A percentile compares a stretch with the other conserved stretches of the same genome.
These are phyloP conservation scores for Kryptopterus vitreolus DNA, from an alignment of 2,797 vertebrate genomes.

Conservation along the genomic window DNA sequence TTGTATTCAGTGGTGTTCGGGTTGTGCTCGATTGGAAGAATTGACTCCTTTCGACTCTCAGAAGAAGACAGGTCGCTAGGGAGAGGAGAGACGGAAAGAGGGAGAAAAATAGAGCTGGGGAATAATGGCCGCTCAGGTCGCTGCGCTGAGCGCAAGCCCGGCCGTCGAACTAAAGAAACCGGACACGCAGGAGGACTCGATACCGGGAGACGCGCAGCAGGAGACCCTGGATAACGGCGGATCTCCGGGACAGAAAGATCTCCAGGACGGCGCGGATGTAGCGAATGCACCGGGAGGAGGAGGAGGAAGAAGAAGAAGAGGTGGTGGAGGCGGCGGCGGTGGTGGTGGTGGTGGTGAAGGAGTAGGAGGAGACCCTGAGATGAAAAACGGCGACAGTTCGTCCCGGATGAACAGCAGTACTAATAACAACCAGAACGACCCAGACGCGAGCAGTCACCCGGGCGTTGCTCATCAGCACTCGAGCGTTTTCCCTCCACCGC, in stretches of 20 bases:
- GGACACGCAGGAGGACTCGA: conserved; percentile 84
- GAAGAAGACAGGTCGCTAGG: too few species aligned
- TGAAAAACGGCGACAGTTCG: conserved; percentile 93
- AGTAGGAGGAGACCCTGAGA: conserved; percentile 85
- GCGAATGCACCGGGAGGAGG: conserved; percentile 72
- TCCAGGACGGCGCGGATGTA: conserved; percentile 88
- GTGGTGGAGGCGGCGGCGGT: background rate
- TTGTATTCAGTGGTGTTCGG: conserved; percentile 75
- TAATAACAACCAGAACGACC: conserved; percentile 76
- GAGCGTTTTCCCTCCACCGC: conserved; percentile 77
- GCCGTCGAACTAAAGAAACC: conserved; percentile 94
- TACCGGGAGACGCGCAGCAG: conserved; percentile 84
- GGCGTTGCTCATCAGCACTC: conserved; percentile 77
- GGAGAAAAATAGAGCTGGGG: conserved; percentile 59
- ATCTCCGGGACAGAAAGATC: conserved; percentile 82
- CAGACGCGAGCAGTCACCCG: conserved; percentile 75
- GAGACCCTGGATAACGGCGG: conserved; percentile 76
- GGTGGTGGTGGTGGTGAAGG: conserved; percentile 9
- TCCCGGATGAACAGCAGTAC: conserved; percentile 61
- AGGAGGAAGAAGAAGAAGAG: conserved; percentile 67
- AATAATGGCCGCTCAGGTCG: conserved; percentile 98
- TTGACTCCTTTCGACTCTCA: conserved; percentile 68
- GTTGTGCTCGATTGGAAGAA: conserved; percentile 67
- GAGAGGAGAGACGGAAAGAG: conserved; percentile 60
- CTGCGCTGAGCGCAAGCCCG: conserved; percentile 86